Percentiles rank a stretch among this genome's conserved stretches.
These are phyloP conservation scores for Bungarus multicinctus DNA, from an alignment of 2,113 vertebrate genomes.

Conservation along the genomic window DNA sequence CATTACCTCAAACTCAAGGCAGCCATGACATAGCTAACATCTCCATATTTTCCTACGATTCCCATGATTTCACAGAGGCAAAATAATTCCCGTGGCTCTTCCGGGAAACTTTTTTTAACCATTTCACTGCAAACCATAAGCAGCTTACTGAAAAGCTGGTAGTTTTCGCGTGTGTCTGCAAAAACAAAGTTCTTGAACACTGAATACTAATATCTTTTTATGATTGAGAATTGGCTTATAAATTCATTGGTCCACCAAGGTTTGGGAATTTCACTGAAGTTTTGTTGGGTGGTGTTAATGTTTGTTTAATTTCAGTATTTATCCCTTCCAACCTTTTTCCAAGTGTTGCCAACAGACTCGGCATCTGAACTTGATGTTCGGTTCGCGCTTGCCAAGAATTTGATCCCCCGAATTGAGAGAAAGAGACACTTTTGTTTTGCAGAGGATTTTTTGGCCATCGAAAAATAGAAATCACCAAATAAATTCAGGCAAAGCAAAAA, in stretches of 20 bases:
- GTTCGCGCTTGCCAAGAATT: not conserved
- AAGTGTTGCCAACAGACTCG: not conserved
- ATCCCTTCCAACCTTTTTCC: not conserved
- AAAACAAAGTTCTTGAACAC: not conserved
- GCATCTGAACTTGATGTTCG: not conserved
- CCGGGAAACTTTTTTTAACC: not conserved
- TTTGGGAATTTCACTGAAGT: not conserved
- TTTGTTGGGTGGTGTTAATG: not conserved
- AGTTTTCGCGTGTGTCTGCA: not conserved
- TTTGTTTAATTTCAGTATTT: not conserved
- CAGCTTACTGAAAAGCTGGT: not conserved
- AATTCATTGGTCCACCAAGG: not conserved
- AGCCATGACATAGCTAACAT: conserved; percentile 52
- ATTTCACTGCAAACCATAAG: not conserved
- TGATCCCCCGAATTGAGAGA: not conserved
- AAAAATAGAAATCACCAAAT: not conserved
- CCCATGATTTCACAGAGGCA: conserved; percentile 34
- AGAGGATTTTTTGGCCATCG: not conserved
- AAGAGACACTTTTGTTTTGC: not conserved
- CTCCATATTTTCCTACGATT: conserved; percentile 27
- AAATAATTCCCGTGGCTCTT: conserved; percentile 64
- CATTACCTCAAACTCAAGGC: conserved; percentile 25
- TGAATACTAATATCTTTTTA: not conserved
- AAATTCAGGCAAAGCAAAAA: not conserved
- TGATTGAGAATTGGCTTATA: not conserved